Evolutionary conservation across 2,888 invertebrate species (phyloP), one percentile per base, ranked within the genome.

Genomic region (Ypsolopha scabrella): DNA sequence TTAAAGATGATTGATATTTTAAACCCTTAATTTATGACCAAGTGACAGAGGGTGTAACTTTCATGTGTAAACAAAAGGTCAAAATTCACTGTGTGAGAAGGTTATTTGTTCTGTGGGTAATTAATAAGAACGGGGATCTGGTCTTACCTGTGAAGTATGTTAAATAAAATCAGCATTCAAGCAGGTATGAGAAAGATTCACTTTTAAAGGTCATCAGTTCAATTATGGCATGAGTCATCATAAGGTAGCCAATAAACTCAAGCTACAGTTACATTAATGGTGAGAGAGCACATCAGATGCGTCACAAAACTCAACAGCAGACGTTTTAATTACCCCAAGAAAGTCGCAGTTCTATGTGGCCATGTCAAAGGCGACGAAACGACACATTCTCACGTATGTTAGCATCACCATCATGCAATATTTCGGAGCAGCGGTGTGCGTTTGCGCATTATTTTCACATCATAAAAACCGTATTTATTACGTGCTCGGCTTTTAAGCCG

Each of bases 301-400:
- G 50, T 47, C 55, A 54, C 9, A 8, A 8, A 13, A 11, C 6
- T 7, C 14, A 8, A 43, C 43, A 14, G 43, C 13, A 7, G 13
- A 43, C 57, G 59, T 61, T 67, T 74, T 79, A 80, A 80, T 80
- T 79, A 80, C 71, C 60, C 55, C 57, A 52, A 61, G 67, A 63
- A 70, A 65, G 59, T 63, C 61, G 62, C 60, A 62, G 65, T 70
- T 71, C 59, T 58, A 56, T 61, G 57, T 51, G 57, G 59, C 60
- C 58, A 64, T 68, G 80, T 80, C 80, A 80, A 75, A 81, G 79
- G 78, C 78, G 67, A 56, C 54, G 52, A 54, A 59, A 62, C 58
- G 24, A 60, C 52, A 55, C 53, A 64, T 74, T 79, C 78, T 72
- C 78, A 78, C 62, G 65, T 60, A 52, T 41, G 41, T 51, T 50